These are phyloP conservation scores for Diplodus sargus DNA, from an alignment of 2,797 vertebrate genomes.

Conservation along the genomic window DNA sequence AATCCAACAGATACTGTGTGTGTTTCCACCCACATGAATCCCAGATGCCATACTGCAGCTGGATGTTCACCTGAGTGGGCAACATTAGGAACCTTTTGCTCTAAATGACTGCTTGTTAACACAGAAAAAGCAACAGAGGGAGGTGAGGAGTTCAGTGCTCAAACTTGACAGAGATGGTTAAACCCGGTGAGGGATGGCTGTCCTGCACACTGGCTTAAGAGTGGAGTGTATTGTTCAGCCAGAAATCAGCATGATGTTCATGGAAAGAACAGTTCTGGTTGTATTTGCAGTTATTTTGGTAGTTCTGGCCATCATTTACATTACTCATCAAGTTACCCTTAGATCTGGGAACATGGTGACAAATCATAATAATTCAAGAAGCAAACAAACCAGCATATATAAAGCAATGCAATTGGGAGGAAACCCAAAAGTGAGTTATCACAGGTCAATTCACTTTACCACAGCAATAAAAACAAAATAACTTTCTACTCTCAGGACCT, in stretches of 20 bases:
- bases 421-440: slow-evolving; percentile 72
- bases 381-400: neutral
- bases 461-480: slow-evolving; percentile 84
- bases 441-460: slow-evolving; percentile 85
- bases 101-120: slow-evolving; percentile 43
- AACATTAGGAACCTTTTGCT: slow-evolving; percentile 32
- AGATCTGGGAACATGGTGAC: neutral
- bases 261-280: neutral
- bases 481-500: slow-evolving; percentile 77
- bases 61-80: slow-evolving; percentile 34
- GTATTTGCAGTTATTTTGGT: neutral
- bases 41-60: slow-evolving; percentile 29
- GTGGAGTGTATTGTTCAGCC: neutral
- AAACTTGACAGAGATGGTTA: neutral
- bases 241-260: slow-evolving; percentile 33
- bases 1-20: slow-evolving; percentile 53
- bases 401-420: slow-evolving; percentile 6
- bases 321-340: neutral
- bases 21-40: slow-evolving; percentile 43
- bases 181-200: slow-evolving; percentile 12
- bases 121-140: neutral
- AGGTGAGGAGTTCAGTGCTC: slow-evolving; percentile 6
- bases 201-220: neutral
- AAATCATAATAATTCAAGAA: neutral
- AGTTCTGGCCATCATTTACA: neutral